Base-by-base conservation (phyloP, 2,888 invertebrate species). In the Mimumesa dahlbomi region DNA sequence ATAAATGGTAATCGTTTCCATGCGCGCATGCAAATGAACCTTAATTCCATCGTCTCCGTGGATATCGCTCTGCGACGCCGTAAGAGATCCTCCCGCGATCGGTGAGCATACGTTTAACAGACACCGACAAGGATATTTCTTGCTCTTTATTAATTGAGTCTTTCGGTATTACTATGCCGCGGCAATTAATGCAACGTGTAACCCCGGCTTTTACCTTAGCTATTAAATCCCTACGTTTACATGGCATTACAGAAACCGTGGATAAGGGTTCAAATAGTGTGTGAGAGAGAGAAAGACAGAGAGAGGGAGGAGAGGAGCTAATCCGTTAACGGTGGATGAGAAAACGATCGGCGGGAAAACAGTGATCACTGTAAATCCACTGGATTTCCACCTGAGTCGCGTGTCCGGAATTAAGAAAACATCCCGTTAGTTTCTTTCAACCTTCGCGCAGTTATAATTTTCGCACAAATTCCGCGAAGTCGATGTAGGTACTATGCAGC, bases 81-180 rank as follows among this genome's bases (percentile, higher is more conserved):
- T 19, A 19, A 42, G n/a, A n/a, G n/a, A n/a, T n/a, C n/a, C n/a
- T n/a, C n/a, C n/a, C n/a, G n/a, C n/a, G n/a, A n/a, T 29, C 11
- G 13, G 29, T 7, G 46, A n/a, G n/a, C 38, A 16, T 4, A 19
- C 50, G 29, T 52, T 65, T 59, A 58, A 40, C 46, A 45, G 45
- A n/a, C 14, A 25, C 61, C 48, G 53, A 46, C 65, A 46, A 42
- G 54, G 53, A 42, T 61, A 61, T 42, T 66, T 50, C 43, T 54
- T 11, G 22, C 54, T 38, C 49, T 50, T 67, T 62, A 67, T 67
- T 66, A 66, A 66, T 66, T 50, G 67, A 67, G 45, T 63, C 62
- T 53, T 63, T 43, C 22, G 53, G 49, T 42, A 63, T 67, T 63
- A 56, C 43, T 43, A 42, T 54, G 42, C 48, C 50, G 31, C 43